These are phyloP conservation scores for Trichomycterus rosablanca DNA, from an alignment of 2,113 vertebrate genomes.

Conservation along the genomic window DNA sequence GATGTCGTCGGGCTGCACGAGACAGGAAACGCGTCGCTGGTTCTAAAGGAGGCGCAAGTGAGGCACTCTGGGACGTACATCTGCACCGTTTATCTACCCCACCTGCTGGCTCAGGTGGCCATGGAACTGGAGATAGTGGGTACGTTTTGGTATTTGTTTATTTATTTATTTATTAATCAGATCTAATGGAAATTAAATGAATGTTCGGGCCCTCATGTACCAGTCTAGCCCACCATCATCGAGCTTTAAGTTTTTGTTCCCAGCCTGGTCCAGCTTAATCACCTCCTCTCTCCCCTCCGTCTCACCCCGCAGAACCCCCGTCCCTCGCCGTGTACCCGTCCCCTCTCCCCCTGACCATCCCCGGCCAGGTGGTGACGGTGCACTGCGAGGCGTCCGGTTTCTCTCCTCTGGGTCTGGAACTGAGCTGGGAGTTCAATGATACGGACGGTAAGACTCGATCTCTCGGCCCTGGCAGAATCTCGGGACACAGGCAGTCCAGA, in stretches of 20 bases:
- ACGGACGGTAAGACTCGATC: constrained; percentile 35
- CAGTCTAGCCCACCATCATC: no score
- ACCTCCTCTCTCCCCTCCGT: not conserved
- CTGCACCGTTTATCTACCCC: constrained; percentile 75
- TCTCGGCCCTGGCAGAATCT: constrained; percentile 59
- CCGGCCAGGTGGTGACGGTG: constrained; percentile 54
- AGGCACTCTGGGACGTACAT: constrained; percentile 77
- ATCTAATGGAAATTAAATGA: no score
- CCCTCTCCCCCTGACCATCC: constrained; percentile 56
- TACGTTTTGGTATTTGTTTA: constrained; percentile 47
- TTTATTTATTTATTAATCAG: no score
- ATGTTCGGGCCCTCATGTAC: no score
- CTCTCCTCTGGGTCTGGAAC: constrained; percentile 66
- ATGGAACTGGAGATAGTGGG: constrained; percentile 73
- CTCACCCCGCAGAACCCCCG: constrained; percentile 55
- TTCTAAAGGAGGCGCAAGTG: constrained; percentile 63
- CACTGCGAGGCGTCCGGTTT: constrained; percentile 74
- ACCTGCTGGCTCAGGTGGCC: constrained; percentile 75
- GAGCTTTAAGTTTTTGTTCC: no score
- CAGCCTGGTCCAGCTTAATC: no score
- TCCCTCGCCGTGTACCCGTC: constrained; percentile 56
- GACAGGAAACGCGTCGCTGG: constrained; percentile 72
- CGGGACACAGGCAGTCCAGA: constrained; percentile 62
- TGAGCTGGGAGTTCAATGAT: constrained; percentile 66
- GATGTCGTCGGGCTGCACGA: constrained; percentile 64